Percentiles rank a stretch among this genome's conserved stretches.
Conservation (phyloP, 1,140 invertebrate species). For the Drosophila sucinea region DNA sequence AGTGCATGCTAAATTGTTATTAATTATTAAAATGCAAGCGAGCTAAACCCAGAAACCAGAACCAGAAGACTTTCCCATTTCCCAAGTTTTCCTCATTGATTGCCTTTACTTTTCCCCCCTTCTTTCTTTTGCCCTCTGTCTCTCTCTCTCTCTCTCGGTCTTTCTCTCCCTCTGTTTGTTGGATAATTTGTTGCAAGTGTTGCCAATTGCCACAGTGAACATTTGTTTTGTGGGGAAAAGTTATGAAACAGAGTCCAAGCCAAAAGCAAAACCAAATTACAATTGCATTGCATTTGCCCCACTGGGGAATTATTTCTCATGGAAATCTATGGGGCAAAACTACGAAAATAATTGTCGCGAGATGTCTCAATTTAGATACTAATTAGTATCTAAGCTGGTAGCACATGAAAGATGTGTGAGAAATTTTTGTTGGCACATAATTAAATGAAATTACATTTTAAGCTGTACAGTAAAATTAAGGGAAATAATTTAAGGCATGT, state of each 20-base stretch:
- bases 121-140: not conserved
- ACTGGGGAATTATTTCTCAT: not conserved
- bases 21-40: conserved; percentile 64
- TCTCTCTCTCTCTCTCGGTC: not conserved
- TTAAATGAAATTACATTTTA: too few species aligned
- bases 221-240: conserved; percentile 17
- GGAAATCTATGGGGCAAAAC: conserved; percentile 9
- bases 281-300: conserved; percentile 11
- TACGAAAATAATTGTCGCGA: not conserved
- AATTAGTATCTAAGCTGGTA: not conserved
- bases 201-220: conserved; percentile 25
- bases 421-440: too few species aligned
- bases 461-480: too few species aligned
- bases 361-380: not conserved
- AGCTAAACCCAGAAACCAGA: conserved; percentile 4
- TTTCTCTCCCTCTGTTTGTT: not conserved
- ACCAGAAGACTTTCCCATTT: conserved; percentile 4
- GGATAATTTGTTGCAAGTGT: conserved; percentile 50
- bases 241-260: not conserved
- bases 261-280: conserved; percentile 14
- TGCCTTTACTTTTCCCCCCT: conserved; percentile 7
- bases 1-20: conserved; percentile 78
- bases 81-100: conserved; percentile 30
- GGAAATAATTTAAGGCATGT: too few species aligned
- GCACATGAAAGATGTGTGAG: not conserved